Evolutionary conservation across 2,888 invertebrate genomes (phyloP).

Genomic region (Drosophila algonquin): DNA sequence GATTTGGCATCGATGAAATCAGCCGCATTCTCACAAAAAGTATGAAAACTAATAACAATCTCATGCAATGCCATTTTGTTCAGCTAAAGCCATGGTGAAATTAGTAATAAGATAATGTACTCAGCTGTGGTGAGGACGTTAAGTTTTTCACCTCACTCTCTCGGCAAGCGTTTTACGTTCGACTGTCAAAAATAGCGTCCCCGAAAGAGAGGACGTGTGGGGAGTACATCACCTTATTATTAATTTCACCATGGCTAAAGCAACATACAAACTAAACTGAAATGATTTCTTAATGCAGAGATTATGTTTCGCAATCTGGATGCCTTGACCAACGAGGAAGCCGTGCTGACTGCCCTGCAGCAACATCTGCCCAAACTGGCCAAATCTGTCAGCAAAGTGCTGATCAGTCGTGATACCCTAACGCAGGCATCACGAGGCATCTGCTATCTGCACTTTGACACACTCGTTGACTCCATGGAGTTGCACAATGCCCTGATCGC

Average conservation of each 20-base stretch:
- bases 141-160: too few species aligned
- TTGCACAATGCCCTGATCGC: constrained; percentile 88
- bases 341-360: constrained; percentile 92
- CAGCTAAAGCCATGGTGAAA: neutral
- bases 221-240: too few species aligned
- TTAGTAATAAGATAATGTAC: too few species aligned
- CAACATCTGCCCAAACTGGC: constrained; percentile 88
- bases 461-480: constrained; percentile 92
- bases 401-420: constrained; percentile 92
- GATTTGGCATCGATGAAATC: constrained; percentile 93
- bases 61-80: neutral
- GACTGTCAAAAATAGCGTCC: too few species aligned
- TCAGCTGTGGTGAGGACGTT: too few species aligned
- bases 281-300: constrained; percentile 81
- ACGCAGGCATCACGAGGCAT: constrained; percentile 93
- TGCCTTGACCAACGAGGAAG: constrained; percentile 96
- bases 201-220: too few species aligned
- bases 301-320: constrained; percentile 96
- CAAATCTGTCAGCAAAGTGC: constrained; percentile 92
- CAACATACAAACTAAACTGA: constrained; percentile 1
- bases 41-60: constrained; percentile 77
- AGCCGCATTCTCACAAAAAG: constrained; percentile 93
- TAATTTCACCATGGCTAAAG: too few species aligned
- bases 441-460: constrained; percentile 92
- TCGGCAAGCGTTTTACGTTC: too few species aligned